Base-by-base conservation (phyloP, 2,113 vertebrate species). In the Emydura subglobosa region DNA sequence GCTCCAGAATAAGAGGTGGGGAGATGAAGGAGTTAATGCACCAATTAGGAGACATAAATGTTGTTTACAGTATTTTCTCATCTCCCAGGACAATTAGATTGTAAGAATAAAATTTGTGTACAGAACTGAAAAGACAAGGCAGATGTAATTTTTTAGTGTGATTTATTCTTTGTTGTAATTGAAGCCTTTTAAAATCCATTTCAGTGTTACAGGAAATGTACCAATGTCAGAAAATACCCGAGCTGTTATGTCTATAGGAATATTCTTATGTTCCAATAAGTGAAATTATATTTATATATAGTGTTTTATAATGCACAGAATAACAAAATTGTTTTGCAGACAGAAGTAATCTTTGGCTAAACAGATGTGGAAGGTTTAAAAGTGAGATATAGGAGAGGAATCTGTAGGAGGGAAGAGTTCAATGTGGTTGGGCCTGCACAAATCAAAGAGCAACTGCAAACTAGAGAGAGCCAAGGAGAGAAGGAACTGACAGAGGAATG, bases 91-190 rank as follows among this genome's bases (percentile, higher is more conserved):
- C 12, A 96, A 50, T 31, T 65, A 84, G 79, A 87, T 55, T 19
- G 8, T 12, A 86, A 89, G 3, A 97, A 93, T 87, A 82, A 55
- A 82, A 51, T 51, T 53, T 27, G 83, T 79, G 79, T 2, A 84
- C 61, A 85, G 27, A 92, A 74, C 9, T 53, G 34, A 85, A 90
- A 94, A 96, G 44, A 10, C 12, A 88, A 68, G n/a, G 39, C 51
- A 16, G 22, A 68, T 78, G 19, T 39, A 49, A 57, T 92, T n/a
- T 54, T 94, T 86, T 9, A 34, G 11, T 7, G 47, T 13, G 85
- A 85, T 96, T 92, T 82, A 16, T 55, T 8, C 2, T 94, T 94
- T 85, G 86, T n/a, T 39, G 85, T 53, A 61, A 85, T 2, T 79
- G 39, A 72, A 91, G n/a, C 10, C 7, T 83, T 94, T 91, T 86